Percentiles rank a stretch among this genome's conserved stretches.
Conservation (phyloP, 2,797 vertebrate genomes). For the Syncerus caffer region DNA sequence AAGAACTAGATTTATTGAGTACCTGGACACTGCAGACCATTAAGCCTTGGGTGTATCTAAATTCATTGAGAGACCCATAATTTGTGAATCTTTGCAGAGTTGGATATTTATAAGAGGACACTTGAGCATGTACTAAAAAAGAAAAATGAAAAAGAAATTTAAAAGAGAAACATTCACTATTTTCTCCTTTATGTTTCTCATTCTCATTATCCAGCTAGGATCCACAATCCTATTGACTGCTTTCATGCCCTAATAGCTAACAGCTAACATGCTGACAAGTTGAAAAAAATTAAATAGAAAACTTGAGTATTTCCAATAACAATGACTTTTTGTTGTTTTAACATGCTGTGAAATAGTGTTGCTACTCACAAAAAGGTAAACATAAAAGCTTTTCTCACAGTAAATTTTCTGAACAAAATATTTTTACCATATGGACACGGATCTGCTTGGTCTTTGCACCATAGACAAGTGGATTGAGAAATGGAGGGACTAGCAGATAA, state of each 20-base stretch:
- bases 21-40: background rate
- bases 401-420: background rate
- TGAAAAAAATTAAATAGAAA: background rate
- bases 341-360: background rate
- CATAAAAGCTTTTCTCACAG: rapidly evolving
- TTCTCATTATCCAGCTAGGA: background rate
- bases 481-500: too few species aligned
- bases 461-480: too few species aligned
- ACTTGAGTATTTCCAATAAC: background rate
- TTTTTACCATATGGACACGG: too few species aligned
- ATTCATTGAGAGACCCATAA: background rate
- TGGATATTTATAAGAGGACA: background rate
- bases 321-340: background rate
- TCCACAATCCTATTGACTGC: background rate
- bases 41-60: background rate
- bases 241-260: background rate
- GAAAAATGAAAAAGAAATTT: background rate
- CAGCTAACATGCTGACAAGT: background rate
- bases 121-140: background rate
- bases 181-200: background rate
- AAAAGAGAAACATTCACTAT: background rate
- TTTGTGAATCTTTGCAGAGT: background rate
- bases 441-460: too few species aligned
- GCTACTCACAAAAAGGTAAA: background rate
- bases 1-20: background rate